Base-by-base conservation (phyloP, 2,113 vertebrate species). In the Phasianus colchicus region DNA sequence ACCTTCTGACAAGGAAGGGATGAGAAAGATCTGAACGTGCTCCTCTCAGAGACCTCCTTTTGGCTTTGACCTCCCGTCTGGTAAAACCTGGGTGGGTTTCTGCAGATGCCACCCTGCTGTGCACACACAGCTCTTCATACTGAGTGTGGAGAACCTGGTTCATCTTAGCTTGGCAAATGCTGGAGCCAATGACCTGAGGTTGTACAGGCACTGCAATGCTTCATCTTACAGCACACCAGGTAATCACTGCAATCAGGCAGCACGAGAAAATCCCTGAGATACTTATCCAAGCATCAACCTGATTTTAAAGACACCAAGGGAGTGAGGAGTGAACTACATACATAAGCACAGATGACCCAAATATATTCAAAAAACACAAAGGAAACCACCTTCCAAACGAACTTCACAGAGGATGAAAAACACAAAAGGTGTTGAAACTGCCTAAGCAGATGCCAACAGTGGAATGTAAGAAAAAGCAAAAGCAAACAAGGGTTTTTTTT, bases 391-490 rank as follows among this genome's bases (percentile, higher is more conserved):
- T 69, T 70, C 38, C 61, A 52, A 67, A 69, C 2, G 50, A 11
- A 45, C 43, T 57, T 57, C 17, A 47, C 0, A 42, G 30, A 60
- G 40, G 10, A 52, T 61, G 63, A 69, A 71, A 91, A 38, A 73
- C 9, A 78, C 2, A 29, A 52, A 83, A 83, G 42, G 70, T 61
- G 48, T 89, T 94, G 83, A 95, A 94, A 95, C 20, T 94, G 67
- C 43, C 47, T 67, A 25, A 57, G 91, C 90, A 83, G 61, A 78
- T 75, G 77, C 55, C 82, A 97, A 47, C 74, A 71, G 38, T 6
- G 20, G 60, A 81, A 92, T 9, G n/a, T 12, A 92, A 2, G 27
- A 67, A 78, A 92, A 77, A 87, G 58, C 55, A 88, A 92, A 91
- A 83, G 73, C 58, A 90, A 83, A 40, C 9, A 61, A 34, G 57